phyloP scores from a whole-genome alignment of 2,113 vertebrate genomes.

The Corapipo altera region DNA sequence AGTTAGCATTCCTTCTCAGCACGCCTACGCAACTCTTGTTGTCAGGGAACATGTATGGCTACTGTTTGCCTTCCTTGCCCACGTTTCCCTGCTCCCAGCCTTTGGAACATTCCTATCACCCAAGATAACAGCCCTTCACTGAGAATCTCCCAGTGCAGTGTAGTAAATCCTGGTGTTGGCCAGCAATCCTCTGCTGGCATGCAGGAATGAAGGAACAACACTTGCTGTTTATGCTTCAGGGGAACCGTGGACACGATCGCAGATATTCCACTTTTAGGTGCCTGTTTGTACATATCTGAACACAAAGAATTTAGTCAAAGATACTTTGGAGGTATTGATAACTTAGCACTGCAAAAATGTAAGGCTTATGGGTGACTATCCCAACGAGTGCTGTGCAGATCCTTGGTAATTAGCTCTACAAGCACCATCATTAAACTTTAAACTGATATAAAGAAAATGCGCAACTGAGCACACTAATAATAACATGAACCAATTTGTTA shows the following conservation, averaged over 20 bases:
- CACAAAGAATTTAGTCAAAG: not conserved
- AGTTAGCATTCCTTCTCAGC: not conserved
- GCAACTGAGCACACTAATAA: conserved; percentile 33
- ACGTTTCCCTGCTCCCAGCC: not conserved
- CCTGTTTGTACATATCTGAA: not conserved
- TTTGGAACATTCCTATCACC: not conserved
- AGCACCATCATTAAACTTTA: conserved; percentile 41
- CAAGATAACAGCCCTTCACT: not conserved
- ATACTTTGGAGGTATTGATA: not conserved
- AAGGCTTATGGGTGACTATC: not conserved
- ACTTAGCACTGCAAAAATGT: not conserved
- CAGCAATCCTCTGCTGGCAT: not conserved
- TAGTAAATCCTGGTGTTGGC: not conserved
- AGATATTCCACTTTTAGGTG: not conserved
- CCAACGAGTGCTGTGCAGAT: not conserved
- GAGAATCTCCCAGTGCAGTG: not conserved
- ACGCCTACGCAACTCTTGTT: not conserved
- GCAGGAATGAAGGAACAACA: fast-evolving
- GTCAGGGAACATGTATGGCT: not conserved
- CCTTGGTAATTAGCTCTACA: conserved; percentile 38
- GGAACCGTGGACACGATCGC: fast-evolving
- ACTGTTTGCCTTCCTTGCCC: not conserved
- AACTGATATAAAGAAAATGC: conserved; percentile 30
- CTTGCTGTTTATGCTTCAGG: not conserved
- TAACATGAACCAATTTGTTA: conserved; percentile 10